Base-by-base conservation (phyloP, 2,797 vertebrate species). In the Microctenopoma lineatum region DNA sequence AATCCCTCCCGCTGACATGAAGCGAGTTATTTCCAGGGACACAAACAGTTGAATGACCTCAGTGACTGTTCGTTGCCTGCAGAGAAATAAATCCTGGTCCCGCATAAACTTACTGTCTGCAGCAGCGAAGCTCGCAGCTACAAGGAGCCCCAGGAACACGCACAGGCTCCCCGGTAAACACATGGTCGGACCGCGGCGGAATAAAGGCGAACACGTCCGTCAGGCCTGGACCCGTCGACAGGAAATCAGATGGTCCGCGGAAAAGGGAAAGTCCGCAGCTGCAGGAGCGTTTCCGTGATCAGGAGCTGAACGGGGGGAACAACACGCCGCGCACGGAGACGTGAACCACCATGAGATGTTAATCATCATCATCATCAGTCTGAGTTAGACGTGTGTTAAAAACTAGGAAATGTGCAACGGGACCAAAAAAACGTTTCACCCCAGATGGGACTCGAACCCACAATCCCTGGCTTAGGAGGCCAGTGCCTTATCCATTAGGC, bases 381-480 rank as follows among this genome's bases (percentile, higher is more conserved):
- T 25, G 4, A 39, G 7, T 41, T 7, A n/a, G 4, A 13, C 5
- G 12, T 48, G 2, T 13, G 2, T 13, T 29, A 32, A 32, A 32
- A 52, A 18, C 4, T 14, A 2, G 0, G 1, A 2, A 7, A 4
- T 1, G 12, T 0, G 7, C 1, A 14, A 4, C 1, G 13, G 0
- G 2, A 16, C 0, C 0, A 18, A 77, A 87, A 21, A 0, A 0
- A 29, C 27, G 27, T 0, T 2, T 4, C 79, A 85, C 80, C 69
- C 67, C 72, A 83, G 79, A 85, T 80, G 83, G 84, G 85, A 85
- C 80, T 89, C 14, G 61, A 89, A 88, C 80, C 82, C 84, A 88
- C 84, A 88, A 90, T 88, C 87, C 83, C 88, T 89, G 86, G 83
- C 76, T 88, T 89, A 87, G 80, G 87, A 91, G 85, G 86, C 84